Percentiles rank a stretch among this genome's conserved stretches.
These are phyloP conservation scores for Corydoras sp. DNA, from an alignment of 2,113 vertebrate species.

Conservation along the genomic window DNA sequence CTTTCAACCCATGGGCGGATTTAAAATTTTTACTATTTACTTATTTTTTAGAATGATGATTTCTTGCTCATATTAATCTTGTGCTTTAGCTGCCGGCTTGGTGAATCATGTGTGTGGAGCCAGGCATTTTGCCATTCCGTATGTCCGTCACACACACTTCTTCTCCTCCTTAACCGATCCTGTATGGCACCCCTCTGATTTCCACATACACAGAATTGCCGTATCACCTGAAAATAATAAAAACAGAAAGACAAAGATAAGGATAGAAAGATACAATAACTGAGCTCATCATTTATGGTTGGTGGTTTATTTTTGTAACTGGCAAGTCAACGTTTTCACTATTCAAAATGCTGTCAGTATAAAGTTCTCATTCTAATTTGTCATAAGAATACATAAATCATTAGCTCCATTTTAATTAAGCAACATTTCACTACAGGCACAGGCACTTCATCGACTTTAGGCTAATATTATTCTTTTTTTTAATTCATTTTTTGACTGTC, in stretches of 20 bases:
- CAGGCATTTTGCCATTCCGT: slow-evolving; percentile 69
- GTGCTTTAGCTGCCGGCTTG: slow-evolving; percentile 72
- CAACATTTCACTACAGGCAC: too few species aligned
- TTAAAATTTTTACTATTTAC: neutral
- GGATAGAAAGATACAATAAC: too few species aligned
- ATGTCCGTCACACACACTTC: slow-evolving; percentile 74
- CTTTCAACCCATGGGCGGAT: neutral
- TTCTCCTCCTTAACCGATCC: slow-evolving; percentile 79
- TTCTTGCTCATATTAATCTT: slow-evolving; percentile 64
- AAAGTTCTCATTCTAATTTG: too few species aligned
- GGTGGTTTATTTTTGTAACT: too few species aligned
- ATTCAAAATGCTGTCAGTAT: too few species aligned
- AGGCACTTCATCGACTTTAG: too few species aligned
- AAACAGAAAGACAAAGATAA: neutral
- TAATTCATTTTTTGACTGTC: too few species aligned
- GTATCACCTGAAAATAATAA: slow-evolving; percentile 67
- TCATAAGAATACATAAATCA: too few species aligned
- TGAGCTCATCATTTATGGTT: too few species aligned
- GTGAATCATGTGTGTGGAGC: slow-evolving; percentile 64
- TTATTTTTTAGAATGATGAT: slow-evolving; percentile 54
- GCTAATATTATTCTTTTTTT: too few species aligned
- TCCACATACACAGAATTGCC: slow-evolving; percentile 72
- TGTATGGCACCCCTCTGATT: slow-evolving; percentile 75
- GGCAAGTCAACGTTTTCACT: too few species aligned
- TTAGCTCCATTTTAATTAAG: too few species aligned